Evolutionary conservation across 2,888 invertebrate species (phyloP).

Genomic region (Noctua janthe): DNA sequence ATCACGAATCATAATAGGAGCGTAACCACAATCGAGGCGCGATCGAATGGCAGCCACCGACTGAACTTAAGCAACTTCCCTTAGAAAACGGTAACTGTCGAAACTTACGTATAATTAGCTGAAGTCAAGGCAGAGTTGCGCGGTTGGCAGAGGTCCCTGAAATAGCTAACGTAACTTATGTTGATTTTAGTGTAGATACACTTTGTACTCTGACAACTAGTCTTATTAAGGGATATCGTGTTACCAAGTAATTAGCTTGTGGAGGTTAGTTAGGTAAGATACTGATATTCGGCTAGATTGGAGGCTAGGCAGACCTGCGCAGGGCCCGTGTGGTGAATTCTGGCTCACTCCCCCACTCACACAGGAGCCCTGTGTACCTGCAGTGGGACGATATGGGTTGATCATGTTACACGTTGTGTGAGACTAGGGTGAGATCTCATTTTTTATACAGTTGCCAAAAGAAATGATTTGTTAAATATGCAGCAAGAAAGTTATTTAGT

Average conservation of each 20-base stretch:
- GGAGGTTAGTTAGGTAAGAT: not conserved
- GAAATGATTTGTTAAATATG: not conserved
- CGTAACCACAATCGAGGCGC: slow-evolving; percentile 59
- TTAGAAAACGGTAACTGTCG: slow-evolving; percentile 68
- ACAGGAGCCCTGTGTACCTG: not conserved
- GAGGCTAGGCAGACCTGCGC: not conserved
- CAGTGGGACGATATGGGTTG: not conserved
- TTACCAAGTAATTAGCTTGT: not conserved
- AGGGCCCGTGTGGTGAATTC: not conserved
- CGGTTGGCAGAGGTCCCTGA: slow-evolving; percentile 32
- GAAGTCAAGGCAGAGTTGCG: slow-evolving; percentile 61
- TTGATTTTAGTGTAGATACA: not conserved
- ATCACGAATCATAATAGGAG: slow-evolving; percentile 52
- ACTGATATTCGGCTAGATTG: not conserved
- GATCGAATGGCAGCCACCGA: slow-evolving; percentile 58
- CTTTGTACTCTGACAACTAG: not conserved
- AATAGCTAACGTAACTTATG: slow-evolving; percentile 32
- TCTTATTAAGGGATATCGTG: not conserved
- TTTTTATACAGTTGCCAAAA: not conserved
- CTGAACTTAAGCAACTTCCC: slow-evolving; percentile 70
- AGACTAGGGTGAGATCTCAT: not conserved
- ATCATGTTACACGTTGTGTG: not conserved
- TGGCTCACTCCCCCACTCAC: not conserved
- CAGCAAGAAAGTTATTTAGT: not conserved
- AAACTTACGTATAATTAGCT: slow-evolving; percentile 61